Percentiles rank a stretch among this genome's conserved stretches.
Conservation (phyloP, 2,888 invertebrate genomes). For the Sarcophaga rosellei region DNA sequence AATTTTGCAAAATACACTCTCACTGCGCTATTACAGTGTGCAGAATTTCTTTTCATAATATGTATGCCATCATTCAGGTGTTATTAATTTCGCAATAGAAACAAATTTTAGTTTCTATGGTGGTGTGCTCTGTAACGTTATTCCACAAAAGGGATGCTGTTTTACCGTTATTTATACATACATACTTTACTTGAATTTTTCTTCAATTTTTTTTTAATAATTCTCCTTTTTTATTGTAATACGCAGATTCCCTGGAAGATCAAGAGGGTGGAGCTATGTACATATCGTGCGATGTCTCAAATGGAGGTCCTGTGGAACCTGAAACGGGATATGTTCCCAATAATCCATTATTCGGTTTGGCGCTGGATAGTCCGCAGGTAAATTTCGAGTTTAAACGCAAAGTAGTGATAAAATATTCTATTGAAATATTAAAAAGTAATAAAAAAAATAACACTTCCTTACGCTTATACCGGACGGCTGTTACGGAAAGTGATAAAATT, state of each 20-base stretch:
- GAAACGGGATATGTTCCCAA: conserved; percentile 82
- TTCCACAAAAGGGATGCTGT: too few species aligned
- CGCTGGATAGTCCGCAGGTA: conserved; percentile 82
- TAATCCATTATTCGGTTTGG: conserved; percentile 82
- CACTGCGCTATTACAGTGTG: too few species aligned
- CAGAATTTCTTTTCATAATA: too few species aligned
- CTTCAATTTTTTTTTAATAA: background rate
- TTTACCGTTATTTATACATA: background rate
- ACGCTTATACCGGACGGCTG: background rate
- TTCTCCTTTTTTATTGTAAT: conserved; percentile 48
- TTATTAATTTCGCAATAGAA: too few species aligned
- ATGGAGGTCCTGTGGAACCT: conserved; percentile 81
- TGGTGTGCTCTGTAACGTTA: too few species aligned
- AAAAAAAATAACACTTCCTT: background rate
- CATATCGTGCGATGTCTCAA: conserved; percentile 82
- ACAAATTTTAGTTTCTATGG: too few species aligned
- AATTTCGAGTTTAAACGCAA: conserved; percentile 64
- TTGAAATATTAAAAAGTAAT: background rate
- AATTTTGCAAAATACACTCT: too few species aligned
- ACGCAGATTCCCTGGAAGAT: conserved; percentile 82
- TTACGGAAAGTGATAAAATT: background rate
- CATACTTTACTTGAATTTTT: background rate
- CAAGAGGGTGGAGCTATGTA: conserved; percentile 83
- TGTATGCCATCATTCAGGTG: too few species aligned
- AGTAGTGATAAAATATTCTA: background rate